Base-by-base conservation (phyloP, 2,888 invertebrate genomes). In the Tryphoninae sp. region DNA sequence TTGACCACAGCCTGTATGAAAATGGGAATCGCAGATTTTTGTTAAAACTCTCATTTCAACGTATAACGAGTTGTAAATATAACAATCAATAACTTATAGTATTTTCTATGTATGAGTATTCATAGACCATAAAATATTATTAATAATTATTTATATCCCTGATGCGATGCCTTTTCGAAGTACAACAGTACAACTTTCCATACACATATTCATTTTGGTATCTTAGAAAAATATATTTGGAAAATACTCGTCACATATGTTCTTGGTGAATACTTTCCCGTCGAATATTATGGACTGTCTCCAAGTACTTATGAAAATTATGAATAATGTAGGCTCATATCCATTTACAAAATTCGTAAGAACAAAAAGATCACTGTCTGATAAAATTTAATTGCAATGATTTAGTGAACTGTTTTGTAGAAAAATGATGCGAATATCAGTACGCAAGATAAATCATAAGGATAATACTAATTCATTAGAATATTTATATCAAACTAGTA, bases 1-100 rank as follows among this genome's bases (percentile, higher is more conserved):
- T 71, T 45, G 62, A 64, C 59, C 53, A 16, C 72, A 45, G 51
- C 22, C 16, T 67, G 51, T 61, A 26, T 23, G 23, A 22, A 45
- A 1, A 13, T 45, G 13, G 9, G 2, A 45, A 13, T 45, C 13
- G 13, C 7, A 13, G 45, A 13, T 45, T 45, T 45, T 9, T 13
- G 13, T 45, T 45, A 45, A 45, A 45, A 33, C 7, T 13, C 9
- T 45, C 13, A 11, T 45, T 45, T 45, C 13, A 45, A 45, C 9
- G 2, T 45, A 45, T 13, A 45, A 6, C 33, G 33, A 33, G 33
- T 33, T 33, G 33, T 33, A 33, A 33, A 33, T 33, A 3, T 33
- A 33, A 6, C 33, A 33, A 33, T 6, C 4, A 33, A 33, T 33
- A 33, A 33, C 33, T 33, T 33, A 33, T 33, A 33, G 33, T 33